phyloP scores from a whole-genome alignment of 2,113 vertebrate genomes.

The Vimba vimba region DNA sequence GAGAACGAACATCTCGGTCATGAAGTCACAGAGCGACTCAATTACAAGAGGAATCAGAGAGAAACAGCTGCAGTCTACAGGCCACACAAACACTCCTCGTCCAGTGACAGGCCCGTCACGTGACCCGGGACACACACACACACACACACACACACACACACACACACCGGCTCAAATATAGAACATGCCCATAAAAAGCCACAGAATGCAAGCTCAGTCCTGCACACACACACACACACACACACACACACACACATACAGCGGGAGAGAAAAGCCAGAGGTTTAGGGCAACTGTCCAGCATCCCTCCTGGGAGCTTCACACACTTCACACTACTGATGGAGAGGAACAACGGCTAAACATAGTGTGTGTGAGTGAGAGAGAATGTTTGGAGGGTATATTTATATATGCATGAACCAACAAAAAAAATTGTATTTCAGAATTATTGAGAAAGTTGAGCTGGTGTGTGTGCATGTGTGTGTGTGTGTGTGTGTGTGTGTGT shows the following conservation, averaged over 20 bases:
- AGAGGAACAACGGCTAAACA: constrained; percentile 35
- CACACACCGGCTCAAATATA: constrained; percentile 89
- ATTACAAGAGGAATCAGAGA: constrained; percentile 31
- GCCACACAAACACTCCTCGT: constrained; percentile 68
- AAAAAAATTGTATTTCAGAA: neutral
- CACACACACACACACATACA: constrained; percentile 38
- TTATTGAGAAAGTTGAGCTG: neutral
- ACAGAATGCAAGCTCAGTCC: constrained; percentile 79
- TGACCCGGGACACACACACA: constrained; percentile 75
- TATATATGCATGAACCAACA: neutral
- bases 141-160: constrained; percentile 73
- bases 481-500: no score
- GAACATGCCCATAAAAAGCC: constrained; percentile 99
- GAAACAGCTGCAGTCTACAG: constrained; percentile 61
- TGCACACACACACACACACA: constrained; percentile 11
- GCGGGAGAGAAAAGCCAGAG: constrained; percentile 66
- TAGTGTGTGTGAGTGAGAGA: constrained; percentile 24
- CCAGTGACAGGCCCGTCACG: constrained; percentile 69
- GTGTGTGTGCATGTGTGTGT: no score
- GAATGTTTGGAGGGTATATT: constrained; percentile 6
- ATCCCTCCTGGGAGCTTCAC: constrained; percentile 18
- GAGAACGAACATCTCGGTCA: neutral
- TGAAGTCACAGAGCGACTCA: neutral
- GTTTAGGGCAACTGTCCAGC: constrained; percentile 55
- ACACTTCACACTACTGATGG: constrained; percentile 32